phyloP scores from a whole-genome alignment of 2,113 vertebrate species.

The Sinosuthora webbiana region DNA sequence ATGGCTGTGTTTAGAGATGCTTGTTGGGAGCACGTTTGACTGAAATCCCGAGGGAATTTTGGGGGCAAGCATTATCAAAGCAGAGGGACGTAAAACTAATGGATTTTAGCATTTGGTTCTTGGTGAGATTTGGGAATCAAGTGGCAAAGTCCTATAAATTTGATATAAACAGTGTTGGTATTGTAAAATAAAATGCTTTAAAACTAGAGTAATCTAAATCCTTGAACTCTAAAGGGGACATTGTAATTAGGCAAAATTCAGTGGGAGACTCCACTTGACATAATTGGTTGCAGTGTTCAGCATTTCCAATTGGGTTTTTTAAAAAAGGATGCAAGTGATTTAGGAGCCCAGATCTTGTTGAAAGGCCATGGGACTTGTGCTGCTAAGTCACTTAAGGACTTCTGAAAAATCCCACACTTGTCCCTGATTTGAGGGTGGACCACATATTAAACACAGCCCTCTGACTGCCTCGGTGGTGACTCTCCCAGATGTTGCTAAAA shows the following conservation, averaged over 20 bases:
- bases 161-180: not conserved
- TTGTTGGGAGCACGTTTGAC: not conserved
- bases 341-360: conserved; percentile 32
- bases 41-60: not conserved
- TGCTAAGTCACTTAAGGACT: conserved; percentile 60
- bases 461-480: not conserved
- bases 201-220: not conserved
- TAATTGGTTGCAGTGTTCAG: not conserved
- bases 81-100: not conserved
- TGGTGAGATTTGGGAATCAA: not conserved
- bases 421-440: conserved; percentile 36
- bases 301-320: not conserved
- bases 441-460: conserved; percentile 22
- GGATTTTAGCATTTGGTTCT: not conserved
- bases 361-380: not conserved
- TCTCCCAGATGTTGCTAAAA: conserved; percentile 24
- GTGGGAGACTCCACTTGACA: not conserved
- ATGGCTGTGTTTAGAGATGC: not conserved
- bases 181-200: not conserved
- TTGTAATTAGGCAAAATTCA: not conserved
- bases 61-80: not conserved
- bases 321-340: not conserved
- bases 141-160: not conserved
- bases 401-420: conserved; percentile 51
- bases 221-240: not conserved